Evolutionary conservation across 37 sponge, comb jelly and placozoan genomes (phyloP), one percentile per base, ranked within the genome.

Genomic region (Petrosia ficiformis): DNA sequence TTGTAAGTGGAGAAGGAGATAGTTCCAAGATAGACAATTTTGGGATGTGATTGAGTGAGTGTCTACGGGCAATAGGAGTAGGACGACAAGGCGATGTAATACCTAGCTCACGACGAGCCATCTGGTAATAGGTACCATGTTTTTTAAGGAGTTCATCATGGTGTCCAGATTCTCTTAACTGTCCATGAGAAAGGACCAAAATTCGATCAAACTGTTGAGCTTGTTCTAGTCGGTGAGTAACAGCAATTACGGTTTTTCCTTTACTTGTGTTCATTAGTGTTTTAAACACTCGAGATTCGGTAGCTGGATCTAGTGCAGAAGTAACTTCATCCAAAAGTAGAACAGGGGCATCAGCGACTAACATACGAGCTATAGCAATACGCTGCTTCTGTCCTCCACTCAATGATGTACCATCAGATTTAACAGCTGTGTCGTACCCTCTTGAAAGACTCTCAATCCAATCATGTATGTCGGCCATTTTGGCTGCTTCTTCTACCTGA

Each of bases 281-380:
- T 0, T 63, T 29, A 58, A 82, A 82, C 21, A 87, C 73, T 25
- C 40, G 32, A 4, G 28, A 57, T 14, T 72, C 82, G 0, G 82
- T 82, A 24, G 56, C 3, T 8, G 78, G 88, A 63, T 87, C 88
- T 4, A 82, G 74, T 32, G 77, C 82, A 73, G 77, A 76, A 2
- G 82, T 87, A 35, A 81, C 72, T 58, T 87, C 88, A 65, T 87
- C 88, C 56, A 87, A 42, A 2, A 87, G 39, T 4, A 77, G 57
- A 19, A 87, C 64, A 6, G 76, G 71, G 1, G 88, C 68, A 4
- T 74, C 41, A 35, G 63, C 44, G 33, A 87, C 38, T 43, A 87
- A 43, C 76, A 81, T 65, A 37, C 88, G 76, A 22, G 88, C 88
- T 39, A 87, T 42, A 1, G 82, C 88, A 14, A 87, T 42, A 19